Conservation (phyloP, 2,113 vertebrate species). For the Pachycephala philippinensis region DNA sequence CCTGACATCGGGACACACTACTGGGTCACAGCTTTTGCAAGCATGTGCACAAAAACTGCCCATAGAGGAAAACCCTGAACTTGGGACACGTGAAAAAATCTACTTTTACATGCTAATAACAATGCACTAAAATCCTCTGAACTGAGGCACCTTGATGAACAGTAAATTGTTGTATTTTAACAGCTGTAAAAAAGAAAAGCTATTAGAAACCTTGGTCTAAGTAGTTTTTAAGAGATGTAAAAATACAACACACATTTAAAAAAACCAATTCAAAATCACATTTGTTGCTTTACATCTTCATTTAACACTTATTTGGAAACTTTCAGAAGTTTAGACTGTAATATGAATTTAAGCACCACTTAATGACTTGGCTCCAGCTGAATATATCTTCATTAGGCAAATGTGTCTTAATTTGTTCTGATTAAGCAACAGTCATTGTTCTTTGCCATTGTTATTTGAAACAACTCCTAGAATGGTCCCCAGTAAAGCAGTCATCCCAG, state of each 20-base stretch:
- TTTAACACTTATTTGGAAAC: neutral
- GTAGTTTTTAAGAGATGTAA: neutral
- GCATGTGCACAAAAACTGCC: neutral
- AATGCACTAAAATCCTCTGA: neutral
- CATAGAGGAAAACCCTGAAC: neutral
- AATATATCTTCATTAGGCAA: conserved; percentile 8
- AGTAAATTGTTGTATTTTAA: neutral
- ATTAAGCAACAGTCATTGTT: neutral
- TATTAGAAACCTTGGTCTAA: neutral
- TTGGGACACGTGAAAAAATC: neutral
- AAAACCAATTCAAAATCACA: neutral
- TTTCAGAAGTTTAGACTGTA: neutral
- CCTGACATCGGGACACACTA: neutral
- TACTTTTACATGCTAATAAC: neutral
- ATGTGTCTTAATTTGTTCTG: neutral
- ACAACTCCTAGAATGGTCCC: neutral
- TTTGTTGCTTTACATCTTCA: neutral
- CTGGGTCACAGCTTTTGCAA: neutral
- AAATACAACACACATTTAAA: neutral
- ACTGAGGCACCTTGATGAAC: neutral
- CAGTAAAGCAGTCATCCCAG: neutral
- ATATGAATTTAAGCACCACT: conserved; percentile 16
- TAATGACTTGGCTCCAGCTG: neutral
- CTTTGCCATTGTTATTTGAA: neutral
- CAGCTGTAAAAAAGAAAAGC: neutral